phyloP scores from a whole-genome alignment of 23 tunicate species.

The Diplosoma virens region DNA sequence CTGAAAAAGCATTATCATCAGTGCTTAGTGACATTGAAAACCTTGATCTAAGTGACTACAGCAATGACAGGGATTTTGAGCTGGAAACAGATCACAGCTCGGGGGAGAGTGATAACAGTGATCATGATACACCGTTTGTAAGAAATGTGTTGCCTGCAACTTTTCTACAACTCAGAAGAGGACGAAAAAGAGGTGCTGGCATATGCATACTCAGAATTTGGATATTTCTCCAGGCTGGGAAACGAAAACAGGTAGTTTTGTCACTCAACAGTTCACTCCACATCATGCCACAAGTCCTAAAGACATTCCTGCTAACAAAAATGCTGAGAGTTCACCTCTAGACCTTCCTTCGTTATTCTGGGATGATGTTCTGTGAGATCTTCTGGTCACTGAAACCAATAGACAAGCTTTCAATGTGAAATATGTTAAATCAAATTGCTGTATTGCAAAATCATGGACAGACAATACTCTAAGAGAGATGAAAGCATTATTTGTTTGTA shows the following conservation, averaged over 20 bases:
- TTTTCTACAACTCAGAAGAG: not conserved
- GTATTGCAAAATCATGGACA: constrained; percentile 9
- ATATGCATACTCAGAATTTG: constrained; percentile 7
- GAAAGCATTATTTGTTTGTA: constrained; percentile 3
- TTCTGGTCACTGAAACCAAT: constrained; percentile 11
- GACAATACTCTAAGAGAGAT: constrained; percentile 11
- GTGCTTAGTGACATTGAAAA: constrained; percentile 9
- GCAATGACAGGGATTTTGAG: constrained; percentile 5
- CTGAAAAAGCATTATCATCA: not conserved
- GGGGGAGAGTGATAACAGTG: not conserved
- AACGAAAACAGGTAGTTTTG: constrained; percentile 1
- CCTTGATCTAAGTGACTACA: constrained; percentile 5
- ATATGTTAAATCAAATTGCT: not conserved
- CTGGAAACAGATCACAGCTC: constrained; percentile 11
- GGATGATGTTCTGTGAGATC: constrained; percentile 6
- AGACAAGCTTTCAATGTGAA: not conserved
- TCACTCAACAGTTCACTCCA: constrained; percentile 15
- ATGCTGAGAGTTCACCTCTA: constrained; percentile 15
- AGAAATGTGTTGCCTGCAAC: constrained; percentile 5
- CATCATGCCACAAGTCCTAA: constrained; percentile 6
- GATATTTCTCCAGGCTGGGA: constrained; percentile 4
- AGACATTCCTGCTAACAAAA: constrained; percentile 4
- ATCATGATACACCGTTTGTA: not conserved
- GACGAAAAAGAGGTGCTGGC: constrained; percentile 2
- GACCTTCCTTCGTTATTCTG: not conserved